These are phyloP conservation scores for Orchesella flavescens DNA, from an alignment of 2,888 invertebrate genomes.

Conservation along the genomic window DNA sequence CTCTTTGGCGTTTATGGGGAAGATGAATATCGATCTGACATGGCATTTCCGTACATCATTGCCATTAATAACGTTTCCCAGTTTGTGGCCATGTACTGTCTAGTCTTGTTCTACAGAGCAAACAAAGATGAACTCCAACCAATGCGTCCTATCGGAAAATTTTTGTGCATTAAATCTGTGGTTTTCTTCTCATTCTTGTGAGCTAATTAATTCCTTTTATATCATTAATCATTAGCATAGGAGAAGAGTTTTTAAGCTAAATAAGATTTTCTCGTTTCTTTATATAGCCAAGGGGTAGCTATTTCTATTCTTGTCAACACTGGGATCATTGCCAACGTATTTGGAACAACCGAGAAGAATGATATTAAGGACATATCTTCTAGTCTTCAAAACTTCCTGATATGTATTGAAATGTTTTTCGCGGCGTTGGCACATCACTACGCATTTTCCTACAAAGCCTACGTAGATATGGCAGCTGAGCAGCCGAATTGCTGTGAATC, in stretches of 20 bases:
- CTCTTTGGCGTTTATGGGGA: constrained; percentile 90
- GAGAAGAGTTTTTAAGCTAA: too few species aligned
- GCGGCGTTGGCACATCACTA: constrained; percentile 96
- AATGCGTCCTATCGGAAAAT: constrained; percentile 95
- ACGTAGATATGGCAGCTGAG: constrained; percentile 77
- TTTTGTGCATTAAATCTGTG: constrained; percentile 96
- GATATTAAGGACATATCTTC: constrained; percentile 85
- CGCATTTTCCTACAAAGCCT: constrained; percentile 95
- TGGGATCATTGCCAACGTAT: constrained; percentile 85
- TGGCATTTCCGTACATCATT: constrained; percentile 92
- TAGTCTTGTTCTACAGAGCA: constrained; percentile 93
- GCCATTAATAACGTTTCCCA: constrained; percentile 93
- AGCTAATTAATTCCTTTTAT: constrained; percentile 77
- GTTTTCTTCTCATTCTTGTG: constrained; percentile 99
- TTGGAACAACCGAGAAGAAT: constrained; percentile 81
- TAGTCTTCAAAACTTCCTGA: constrained; percentile 91
- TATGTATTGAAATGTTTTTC: constrained; percentile 98
- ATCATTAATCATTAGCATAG: too few species aligned
- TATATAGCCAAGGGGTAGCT: constrained; percentile 88
- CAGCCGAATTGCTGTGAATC: constrained; percentile 82
- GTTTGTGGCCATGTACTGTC: constrained; percentile 96
- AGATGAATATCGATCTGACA: constrained; percentile 88
- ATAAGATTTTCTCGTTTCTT: too few species aligned
- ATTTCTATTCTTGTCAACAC: constrained; percentile 90
- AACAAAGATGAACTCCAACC: constrained; percentile 89